A percentile compares a stretch with the other conserved stretches of the same genome.
phyloP scores from a whole-genome alignment of 2,797 vertebrate species.

The Euthynnus affinis region DNA sequence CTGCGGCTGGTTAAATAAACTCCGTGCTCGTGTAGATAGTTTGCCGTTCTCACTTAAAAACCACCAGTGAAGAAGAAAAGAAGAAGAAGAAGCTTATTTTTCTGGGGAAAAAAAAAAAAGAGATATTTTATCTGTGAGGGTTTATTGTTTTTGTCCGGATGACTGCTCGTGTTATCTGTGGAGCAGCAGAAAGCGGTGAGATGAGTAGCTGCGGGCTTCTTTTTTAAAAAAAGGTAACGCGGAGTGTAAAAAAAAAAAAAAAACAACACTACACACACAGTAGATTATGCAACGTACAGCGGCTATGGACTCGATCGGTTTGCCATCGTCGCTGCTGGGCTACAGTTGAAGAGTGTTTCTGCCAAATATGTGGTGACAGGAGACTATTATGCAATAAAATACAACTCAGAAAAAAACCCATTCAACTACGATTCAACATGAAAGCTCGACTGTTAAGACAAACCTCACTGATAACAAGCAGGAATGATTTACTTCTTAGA shows the following conservation, averaged over 20 bases:
- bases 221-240: too few relatives aligned
- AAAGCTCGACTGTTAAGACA: neutral
- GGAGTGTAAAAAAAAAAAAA: too few relatives aligned
- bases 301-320: conserved; percentile 5
- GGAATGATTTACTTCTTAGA: too few relatives aligned
- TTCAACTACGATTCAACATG: conserved; percentile 9
- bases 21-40: neutral
- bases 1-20: neutral
- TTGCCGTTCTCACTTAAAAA: too few relatives aligned
- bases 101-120: neutral
- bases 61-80: too few relatives aligned
- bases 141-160: conserved; percentile 8
- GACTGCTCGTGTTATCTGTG: neutral
- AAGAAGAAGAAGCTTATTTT: neutral
- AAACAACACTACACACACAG: too few relatives aligned
- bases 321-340: conserved; percentile 36
- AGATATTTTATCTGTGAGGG: neutral
- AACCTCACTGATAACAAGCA: neutral
- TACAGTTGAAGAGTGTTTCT: conserved; percentile 43
- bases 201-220: neutral
- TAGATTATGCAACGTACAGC: conserved; percentile 8
- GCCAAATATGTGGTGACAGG: conserved; percentile 60
- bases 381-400: conserved; percentile 66
- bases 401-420: conserved; percentile 45
- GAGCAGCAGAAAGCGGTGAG: conserved; percentile 4